phyloP scores from a whole-genome alignment of 2,797 vertebrate genomes.

The Alosa sapidissima region DNA sequence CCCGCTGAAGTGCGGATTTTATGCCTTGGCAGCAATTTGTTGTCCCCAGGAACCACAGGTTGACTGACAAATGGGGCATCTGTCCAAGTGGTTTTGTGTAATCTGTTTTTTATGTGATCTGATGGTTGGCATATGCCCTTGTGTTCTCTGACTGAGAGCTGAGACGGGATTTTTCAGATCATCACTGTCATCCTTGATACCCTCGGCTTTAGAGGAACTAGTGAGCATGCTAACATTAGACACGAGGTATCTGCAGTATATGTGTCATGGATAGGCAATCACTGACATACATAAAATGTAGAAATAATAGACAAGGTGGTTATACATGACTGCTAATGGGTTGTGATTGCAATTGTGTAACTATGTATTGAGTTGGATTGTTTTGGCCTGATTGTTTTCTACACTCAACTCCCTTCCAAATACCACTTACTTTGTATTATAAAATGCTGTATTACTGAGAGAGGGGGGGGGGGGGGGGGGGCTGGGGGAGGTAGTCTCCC shows the following conservation, averaged over 20 bases:
- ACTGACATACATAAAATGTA: neutral
- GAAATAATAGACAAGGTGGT: neutral
- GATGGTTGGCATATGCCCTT: neutral
- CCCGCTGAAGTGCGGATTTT: conserved; percentile 64
- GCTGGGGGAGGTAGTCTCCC: conserved; percentile 33
- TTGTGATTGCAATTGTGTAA: neutral
- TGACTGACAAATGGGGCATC: conserved; percentile 61
- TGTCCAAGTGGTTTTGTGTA: conserved; percentile 57
- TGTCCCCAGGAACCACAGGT: conserved; percentile 70
- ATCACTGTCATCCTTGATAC: conserved; percentile 1
- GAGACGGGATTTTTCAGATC: neutral
- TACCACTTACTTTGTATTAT: conserved; percentile 43
- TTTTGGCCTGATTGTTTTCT: conserved; percentile 26
- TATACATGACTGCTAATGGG: neutral
- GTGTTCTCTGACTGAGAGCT: neutral
- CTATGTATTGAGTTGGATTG: neutral
- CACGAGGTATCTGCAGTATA: neutral
- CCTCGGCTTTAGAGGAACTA: neutral
- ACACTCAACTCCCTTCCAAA: conserved; percentile 50
- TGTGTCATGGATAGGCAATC: neutral
- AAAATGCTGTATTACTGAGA: conserved; percentile 11
- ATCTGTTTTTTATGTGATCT: conserved; percentile 12
- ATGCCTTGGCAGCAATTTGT: conserved; percentile 73
- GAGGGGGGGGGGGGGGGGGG: conserved; percentile 17
- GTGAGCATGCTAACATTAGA: neutral